Percentiles rank a stretch among this genome's conserved stretches.
Conservation (phyloP, 2,113 vertebrate species). For the Taurulus bubalis region DNA sequence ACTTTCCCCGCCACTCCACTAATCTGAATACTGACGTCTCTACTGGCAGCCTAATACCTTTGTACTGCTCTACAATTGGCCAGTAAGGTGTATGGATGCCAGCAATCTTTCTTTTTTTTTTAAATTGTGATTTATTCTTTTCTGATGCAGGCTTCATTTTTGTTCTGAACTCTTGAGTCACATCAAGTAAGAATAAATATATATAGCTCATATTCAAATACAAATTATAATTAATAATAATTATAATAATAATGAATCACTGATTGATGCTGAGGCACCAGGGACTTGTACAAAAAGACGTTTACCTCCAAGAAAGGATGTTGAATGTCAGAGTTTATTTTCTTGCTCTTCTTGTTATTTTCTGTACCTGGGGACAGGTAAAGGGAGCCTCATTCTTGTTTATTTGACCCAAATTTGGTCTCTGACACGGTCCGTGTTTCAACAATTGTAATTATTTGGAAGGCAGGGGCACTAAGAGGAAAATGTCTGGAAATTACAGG, state of each 20-base stretch:
- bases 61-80: slow-evolving; percentile 61
- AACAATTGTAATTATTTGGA: slow-evolving; percentile 54
- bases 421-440: slow-evolving; percentile 28
- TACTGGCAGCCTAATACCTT: slow-evolving; percentile 61
- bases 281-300: slow-evolving; percentile 60
- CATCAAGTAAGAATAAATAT: too few species aligned
- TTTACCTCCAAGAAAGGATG: slow-evolving; percentile 51
- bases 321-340: slow-evolving; percentile 69
- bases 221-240: too few species aligned
- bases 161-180: too few species aligned
- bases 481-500: slow-evolving; percentile 43
- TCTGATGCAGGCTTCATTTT: slow-evolving; percentile 52
- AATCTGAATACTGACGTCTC: slow-evolving; percentile 59
- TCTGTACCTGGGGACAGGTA: slow-evolving; percentile 59
- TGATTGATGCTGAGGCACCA: slow-evolving; percentile 42
- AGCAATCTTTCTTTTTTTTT: slow-evolving; percentile 38
- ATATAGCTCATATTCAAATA: too few species aligned
- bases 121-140: slow-evolving; percentile 36
- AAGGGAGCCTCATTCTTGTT: slow-evolving; percentile 56
- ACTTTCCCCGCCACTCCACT: slow-evolving; percentile 49
- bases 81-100: slow-evolving; percentile 67
- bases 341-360: too few species aligned
- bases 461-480: slow-evolving; percentile 3
- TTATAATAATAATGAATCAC: slow-evolving; percentile 33
- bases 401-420: slow-evolving; percentile 48